Evolutionary conservation across 2,888 invertebrate species (phyloP).

Genomic region (Amphiduros pacificus): DNA sequence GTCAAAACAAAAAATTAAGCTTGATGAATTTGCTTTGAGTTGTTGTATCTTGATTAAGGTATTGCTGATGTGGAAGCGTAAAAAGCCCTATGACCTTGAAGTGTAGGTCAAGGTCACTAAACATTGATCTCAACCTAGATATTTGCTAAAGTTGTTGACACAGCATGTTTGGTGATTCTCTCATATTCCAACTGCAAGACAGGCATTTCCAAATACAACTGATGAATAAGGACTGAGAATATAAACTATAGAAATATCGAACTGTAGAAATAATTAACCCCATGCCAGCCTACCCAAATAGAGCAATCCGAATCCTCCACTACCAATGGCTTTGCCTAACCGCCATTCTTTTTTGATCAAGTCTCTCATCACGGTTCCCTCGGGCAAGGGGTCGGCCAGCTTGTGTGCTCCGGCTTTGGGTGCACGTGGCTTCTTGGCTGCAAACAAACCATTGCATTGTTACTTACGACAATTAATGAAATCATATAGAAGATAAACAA

Average conservation of each 20-base stretch:
- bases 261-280: neutral
- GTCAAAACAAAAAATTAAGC: no score
- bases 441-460: neutral
- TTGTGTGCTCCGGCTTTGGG: constrained; percentile 39
- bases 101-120: no score
- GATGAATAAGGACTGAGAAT: no score
- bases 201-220: no score
- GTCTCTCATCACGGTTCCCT: constrained; percentile 78
- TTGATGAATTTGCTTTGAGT: no score
- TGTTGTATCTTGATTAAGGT: no score
- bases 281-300: constrained; percentile 70
- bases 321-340: constrained; percentile 82
- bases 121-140: no score
- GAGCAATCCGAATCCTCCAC: constrained; percentile 92
- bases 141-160: no score
- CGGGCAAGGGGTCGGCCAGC: constrained; percentile 65
- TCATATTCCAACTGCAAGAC: no score
- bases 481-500: neutral
- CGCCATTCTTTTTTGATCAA: constrained; percentile 79
- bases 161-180: no score
- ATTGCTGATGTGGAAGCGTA: no score
- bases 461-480: neutral
- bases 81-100: no score
- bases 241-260: neutral
- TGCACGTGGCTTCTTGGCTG: constrained; percentile 13